A percentile compares a stretch with the other conserved stretches of the same genome.
These are phyloP conservation scores for Erpobdella octoculata DNA, from an alignment of 2,888 invertebrate genomes.

Conservation along the genomic window DNA sequence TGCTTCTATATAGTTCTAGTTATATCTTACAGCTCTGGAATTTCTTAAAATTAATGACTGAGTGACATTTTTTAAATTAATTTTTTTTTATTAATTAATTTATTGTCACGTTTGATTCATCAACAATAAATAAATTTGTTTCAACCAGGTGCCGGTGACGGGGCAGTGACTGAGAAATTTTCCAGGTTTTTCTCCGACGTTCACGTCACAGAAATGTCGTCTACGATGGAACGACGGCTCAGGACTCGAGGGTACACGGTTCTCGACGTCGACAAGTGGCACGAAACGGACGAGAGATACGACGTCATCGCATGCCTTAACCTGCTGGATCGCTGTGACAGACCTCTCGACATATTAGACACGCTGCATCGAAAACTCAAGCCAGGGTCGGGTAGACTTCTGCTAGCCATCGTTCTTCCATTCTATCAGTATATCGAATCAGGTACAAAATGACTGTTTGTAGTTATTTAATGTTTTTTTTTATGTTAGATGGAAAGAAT, in stretches of 20 bases:
- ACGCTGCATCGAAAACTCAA: slow-evolving; percentile 67
- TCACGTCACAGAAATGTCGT: slow-evolving; percentile 84
- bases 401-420: slow-evolving; percentile 86
- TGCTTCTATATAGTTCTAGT: too few relatives aligned
- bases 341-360: slow-evolving; percentile 69
- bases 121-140: slow-evolving; percentile 40
- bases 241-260: slow-evolving; percentile 61
- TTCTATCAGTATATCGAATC: slow-evolving; percentile 85
- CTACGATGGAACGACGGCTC: slow-evolving; percentile 75
- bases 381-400: slow-evolving; percentile 59
- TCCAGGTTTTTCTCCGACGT: slow-evolving; percentile 65
- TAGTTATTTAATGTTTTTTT: slow-evolving; percentile 1
- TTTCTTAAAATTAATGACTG: too few relatives aligned
- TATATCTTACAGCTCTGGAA: too few relatives aligned
- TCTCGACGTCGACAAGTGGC: slow-evolving; percentile 65
- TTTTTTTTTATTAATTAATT: neutral
- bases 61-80: neutral
- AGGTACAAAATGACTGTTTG: slow-evolving; percentile 39
- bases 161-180: slow-evolving; percentile 77
- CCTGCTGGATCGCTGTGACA: slow-evolving; percentile 82
- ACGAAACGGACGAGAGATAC: slow-evolving; percentile 54
- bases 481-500: neutral
- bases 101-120: neutral
- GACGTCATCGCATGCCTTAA: slow-evolving; percentile 82
- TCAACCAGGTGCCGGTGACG: slow-evolving; percentile 89